Conservation (phyloP, 1,140 invertebrate species). For the Lerema accius region DNA sequence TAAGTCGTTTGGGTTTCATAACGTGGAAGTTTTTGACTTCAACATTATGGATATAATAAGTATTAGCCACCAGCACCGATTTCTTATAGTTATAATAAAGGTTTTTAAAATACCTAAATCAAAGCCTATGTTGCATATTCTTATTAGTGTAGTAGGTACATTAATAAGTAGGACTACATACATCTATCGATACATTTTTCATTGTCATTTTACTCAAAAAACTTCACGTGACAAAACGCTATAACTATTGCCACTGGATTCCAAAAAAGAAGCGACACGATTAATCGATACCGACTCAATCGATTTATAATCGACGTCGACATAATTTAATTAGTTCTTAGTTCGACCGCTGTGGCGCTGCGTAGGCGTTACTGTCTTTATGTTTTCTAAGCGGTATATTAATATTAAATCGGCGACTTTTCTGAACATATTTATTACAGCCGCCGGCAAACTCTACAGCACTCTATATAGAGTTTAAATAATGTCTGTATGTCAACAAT, state of each 20-base stretch:
- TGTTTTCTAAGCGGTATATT: slow-evolving; percentile 29
- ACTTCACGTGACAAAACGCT: neutral
- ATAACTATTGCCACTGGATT: slow-evolving; percentile 4
- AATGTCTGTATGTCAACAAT: slow-evolving; percentile 19
- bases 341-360: slow-evolving; percentile 9
- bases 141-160: no score
- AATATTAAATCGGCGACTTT: slow-evolving; percentile 28
- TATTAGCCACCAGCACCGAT: no score
- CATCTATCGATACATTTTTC: no score
- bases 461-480: slow-evolving; percentile 23
- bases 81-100: no score
- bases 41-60: no score
- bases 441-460: slow-evolving; percentile 21
- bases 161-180: no score
- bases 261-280: slow-evolving; percentile 24
- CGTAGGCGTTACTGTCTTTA: slow-evolving; percentile 25
- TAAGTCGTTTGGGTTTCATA: no score
- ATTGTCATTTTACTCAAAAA: no score
- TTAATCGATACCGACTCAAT: slow-evolving; percentile 28
- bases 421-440: slow-evolving; percentile 19
- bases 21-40: no score
- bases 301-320: slow-evolving; percentile 33
- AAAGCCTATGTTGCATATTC: no score
- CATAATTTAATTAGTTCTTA: slow-evolving; percentile 28
- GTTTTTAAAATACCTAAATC: no score